Conservation (phyloP, 2,113 vertebrate species). For the Crypturellus undulatus region DNA sequence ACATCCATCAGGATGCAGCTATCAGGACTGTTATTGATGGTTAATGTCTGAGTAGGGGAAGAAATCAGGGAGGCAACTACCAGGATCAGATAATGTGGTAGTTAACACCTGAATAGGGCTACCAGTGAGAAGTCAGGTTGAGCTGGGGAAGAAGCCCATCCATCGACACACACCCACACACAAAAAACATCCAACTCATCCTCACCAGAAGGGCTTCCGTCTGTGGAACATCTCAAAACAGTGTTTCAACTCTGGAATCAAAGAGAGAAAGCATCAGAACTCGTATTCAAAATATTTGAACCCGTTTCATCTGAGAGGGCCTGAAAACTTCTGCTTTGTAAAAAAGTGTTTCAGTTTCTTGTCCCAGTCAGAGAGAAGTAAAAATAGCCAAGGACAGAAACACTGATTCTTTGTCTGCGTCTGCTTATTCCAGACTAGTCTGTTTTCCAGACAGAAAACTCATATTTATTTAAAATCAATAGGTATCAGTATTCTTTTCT, state of each 20-base stretch:
- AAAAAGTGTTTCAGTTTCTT: background rate
- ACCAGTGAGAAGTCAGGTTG: too few relatives aligned
- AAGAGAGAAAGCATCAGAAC: background rate
- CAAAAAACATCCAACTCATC: background rate
- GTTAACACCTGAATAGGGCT: too few relatives aligned
- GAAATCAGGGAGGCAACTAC: too few relatives aligned
- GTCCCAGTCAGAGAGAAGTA: background rate
- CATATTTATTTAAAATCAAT: background rate
- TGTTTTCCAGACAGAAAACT: background rate
- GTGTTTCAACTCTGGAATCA: background rate
- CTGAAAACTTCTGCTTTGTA: background rate
- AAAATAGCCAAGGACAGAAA: background rate
- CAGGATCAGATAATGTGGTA: too few relatives aligned
- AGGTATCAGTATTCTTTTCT: background rate
- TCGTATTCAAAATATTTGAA: background rate
- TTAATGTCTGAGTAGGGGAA: too few relatives aligned
- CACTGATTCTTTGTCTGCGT: rapidly evolving
- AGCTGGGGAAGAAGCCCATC: too few relatives aligned
- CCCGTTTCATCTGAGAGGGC: background rate
- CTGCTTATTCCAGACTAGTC: background rate
- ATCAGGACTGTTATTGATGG: too few relatives aligned
- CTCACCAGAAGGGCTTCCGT: rapidly evolving
- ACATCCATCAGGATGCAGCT: too few relatives aligned
- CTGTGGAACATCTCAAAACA: background rate
- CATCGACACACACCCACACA: rapidly evolving